Conservation (phyloP, 2,888 invertebrate species). For the Drosophila sordidapex region DNA sequence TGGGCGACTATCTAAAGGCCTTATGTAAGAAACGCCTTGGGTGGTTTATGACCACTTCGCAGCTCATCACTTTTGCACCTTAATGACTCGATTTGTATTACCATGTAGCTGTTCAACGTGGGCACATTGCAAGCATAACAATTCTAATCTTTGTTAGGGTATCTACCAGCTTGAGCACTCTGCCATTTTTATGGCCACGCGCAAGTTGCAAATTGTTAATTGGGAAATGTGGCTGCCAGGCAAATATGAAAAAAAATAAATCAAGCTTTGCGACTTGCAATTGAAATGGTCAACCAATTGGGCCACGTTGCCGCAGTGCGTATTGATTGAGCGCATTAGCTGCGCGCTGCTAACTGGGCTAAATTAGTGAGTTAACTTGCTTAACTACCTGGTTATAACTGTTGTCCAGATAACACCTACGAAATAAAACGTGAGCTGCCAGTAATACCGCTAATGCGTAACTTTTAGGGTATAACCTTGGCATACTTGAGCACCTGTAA, state of each 20-base stretch:
- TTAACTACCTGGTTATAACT: conserved; percentile 46
- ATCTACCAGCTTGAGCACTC: not conserved
- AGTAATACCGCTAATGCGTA: conserved; percentile 42
- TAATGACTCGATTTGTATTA: not conserved
- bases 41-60: conserved; percentile 59
- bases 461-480: conserved; percentile 60
- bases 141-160: not conserved
- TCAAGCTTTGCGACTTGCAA: conserved; percentile 44
- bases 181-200: conserved; percentile 20
- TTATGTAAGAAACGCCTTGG: conserved; percentile 72
- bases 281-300: conserved; percentile 43
- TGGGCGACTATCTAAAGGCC: conserved; percentile 51
- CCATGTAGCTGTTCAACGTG: not conserved
- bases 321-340: conserved; percentile 56
- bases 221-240: conserved; percentile 14
- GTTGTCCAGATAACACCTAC: conserved; percentile 59
- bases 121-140: not conserved
- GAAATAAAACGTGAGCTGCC: conserved; percentile 70
- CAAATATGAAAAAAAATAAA: not conserved
- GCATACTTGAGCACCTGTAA: conserved; percentile 51
- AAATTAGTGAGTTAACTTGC: conserved; percentile 10
- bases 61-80: conserved; percentile 11
- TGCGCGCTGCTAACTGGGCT: conserved; percentile 38
- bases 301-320: conserved; percentile 3
- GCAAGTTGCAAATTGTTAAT: conserved; percentile 35